Evolutionary conservation across 2,888 invertebrate genomes (phyloP), one percentile per base, ranked within the genome.

Genomic region (Nemapogon koenigi): DNA sequence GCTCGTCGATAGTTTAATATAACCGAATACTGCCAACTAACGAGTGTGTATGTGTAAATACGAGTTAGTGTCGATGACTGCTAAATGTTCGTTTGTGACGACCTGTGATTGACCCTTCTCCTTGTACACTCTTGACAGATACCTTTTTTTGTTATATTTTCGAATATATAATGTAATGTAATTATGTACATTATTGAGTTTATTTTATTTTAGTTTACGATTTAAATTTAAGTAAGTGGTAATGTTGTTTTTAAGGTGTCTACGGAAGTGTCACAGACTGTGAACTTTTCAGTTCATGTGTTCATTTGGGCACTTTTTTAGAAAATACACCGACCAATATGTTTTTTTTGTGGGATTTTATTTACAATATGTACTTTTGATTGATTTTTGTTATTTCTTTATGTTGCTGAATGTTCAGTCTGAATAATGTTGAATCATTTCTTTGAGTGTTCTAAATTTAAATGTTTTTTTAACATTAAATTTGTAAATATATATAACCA

Each of bases 151-250:
- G 62, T 70, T 67, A 62, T 49, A 44, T 61, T 70, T 72, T 73
- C 67, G 71, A 71, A 73, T 73, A 72, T 75, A 69, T 72, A 64
- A 70, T 78, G 75, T 76, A 76, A 75, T 75, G 75, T 76, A 76
- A 75, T 75, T 76, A 75, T 78, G 76, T 78, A 76, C 70, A 78
- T 68, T 78, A 67, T 52, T 71, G 71, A 76, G 71, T 76, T 78
- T 73, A 75, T 73, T 67, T 68, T 71, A 67, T 54, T 70, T 69
- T 70, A 72, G 65, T 67, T 64, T 73, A 73, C 73, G 75, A 75
- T 73, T 71, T 70, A 71, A 70, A 50, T 47, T 57, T 66, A 69
- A 65, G 52, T 57, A 19, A 33, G n/a, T 33, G n/a, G n/a, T n/a
- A n/a, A n/a, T n/a, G n/a, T n/a, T n/a, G n/a, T n/a, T n/a, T n/a